Conservation (phyloP, 2,113 vertebrate genomes). For the Otolemur garnettii region DNA sequence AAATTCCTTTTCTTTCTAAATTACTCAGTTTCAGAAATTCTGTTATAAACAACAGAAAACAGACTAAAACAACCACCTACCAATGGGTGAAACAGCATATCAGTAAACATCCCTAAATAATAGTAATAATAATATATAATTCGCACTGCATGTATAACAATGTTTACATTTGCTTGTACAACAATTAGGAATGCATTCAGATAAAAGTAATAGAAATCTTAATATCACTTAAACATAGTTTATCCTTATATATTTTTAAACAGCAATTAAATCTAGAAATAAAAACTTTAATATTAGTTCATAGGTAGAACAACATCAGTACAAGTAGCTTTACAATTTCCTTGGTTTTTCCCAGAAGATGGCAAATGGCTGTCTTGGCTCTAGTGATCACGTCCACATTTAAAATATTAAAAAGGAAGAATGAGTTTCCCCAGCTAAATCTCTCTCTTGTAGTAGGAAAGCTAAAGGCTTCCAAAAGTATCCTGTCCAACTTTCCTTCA, state of each 20-base stretch:
- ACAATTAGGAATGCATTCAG: background rate
- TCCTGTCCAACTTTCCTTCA: background rate
- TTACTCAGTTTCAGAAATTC: background rate
- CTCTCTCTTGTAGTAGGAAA: background rate
- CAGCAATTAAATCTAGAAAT: slow-evolving; percentile 25
- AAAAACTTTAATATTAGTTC: background rate
- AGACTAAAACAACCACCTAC: background rate
- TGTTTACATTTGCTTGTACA: background rate
- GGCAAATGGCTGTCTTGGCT: background rate
- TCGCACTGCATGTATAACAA: background rate
- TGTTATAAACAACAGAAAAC: background rate
- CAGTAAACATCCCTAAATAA: background rate
- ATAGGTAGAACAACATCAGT: no score
- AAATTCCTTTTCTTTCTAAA: background rate
- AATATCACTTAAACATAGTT: background rate
- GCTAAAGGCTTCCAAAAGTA: background rate
- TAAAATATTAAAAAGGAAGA: background rate
- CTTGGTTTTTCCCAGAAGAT: background rate
- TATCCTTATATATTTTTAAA: background rate
- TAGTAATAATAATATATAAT: background rate
- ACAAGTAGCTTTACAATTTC: background rate
- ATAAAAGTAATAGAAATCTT: slow-evolving; percentile 29
- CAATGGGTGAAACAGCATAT: background rate
- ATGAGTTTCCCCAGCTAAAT: background rate
- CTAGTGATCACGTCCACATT: background rate